phyloP scores from a whole-genome alignment of 35 echinoderm and acorn worm genomes.

The Acanthaster planci region DNA sequence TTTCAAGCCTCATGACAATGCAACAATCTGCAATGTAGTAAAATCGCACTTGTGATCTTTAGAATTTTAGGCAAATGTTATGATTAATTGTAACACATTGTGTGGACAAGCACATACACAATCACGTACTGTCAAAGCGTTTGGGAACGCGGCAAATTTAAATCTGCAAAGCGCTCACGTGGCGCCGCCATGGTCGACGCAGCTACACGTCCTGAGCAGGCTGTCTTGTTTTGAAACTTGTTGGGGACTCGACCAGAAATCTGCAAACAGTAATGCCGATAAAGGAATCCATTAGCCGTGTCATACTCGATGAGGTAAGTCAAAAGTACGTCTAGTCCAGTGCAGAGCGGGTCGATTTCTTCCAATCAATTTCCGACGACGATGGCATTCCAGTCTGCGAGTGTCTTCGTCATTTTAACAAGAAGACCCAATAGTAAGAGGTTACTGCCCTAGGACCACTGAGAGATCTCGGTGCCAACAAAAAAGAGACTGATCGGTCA shows the following conservation, averaged over 20 bases:
- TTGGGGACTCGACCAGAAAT: not conserved
- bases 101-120: too few species aligned
- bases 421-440: not conserved
- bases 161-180: not conserved
- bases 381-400: not conserved
- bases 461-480: not conserved
- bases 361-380: constrained; percentile 14
- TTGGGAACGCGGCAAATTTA: not conserved
- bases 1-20: too few species aligned
- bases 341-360: not conserved
- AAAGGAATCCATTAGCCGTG: constrained; percentile 3
- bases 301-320: not conserved
- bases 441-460: not conserved
- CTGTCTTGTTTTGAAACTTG: constrained; percentile 7
- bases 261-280: constrained; percentile 6
- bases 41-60: too few species aligned
- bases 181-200: not conserved
- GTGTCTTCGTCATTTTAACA: not conserved
- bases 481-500: not conserved
- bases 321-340: not conserved
- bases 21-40: too few species aligned
- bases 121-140: not conserved
- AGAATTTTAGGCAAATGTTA: too few species aligned
- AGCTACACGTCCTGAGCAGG: not conserved
- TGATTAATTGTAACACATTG: too few species aligned